Conservation (phyloP, 2,888 invertebrate species). For the Electrophaes corylata region DNA sequence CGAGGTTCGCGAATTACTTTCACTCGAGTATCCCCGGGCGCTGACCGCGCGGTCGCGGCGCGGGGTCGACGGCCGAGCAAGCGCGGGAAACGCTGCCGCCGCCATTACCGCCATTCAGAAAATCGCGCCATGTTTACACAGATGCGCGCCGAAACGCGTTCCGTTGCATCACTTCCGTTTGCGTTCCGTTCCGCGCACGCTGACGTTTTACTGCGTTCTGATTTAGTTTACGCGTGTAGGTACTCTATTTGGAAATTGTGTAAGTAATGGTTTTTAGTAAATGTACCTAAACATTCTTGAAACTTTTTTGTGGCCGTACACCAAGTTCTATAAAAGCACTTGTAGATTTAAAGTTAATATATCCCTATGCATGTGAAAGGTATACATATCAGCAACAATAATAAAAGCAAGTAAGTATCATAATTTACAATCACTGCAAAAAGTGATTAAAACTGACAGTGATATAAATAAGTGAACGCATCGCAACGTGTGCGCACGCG, state of each 20-base stretch:
- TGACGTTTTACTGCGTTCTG: constrained; percentile 66
- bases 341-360: background rate
- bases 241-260: constrained; percentile 26
- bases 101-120: constrained; percentile 78
- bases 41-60: constrained; percentile 78
- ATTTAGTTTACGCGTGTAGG: constrained; percentile 63
- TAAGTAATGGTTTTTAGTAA: constrained; percentile 5
- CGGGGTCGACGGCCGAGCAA: constrained; percentile 76
- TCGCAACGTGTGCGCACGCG: constrained; percentile 46
- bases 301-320: background rate
- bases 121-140: constrained; percentile 82
- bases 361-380: background rate
- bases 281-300: background rate
- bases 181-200: constrained; percentile 73
- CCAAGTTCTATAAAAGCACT: background rate
- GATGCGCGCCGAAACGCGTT: constrained; percentile 81
- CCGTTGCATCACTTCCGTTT: constrained; percentile 82
- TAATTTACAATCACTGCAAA: constrained; percentile 41
- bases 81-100: constrained; percentile 74
- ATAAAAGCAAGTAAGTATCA: constrained; percentile 41
- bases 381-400: constrained; percentile 16
- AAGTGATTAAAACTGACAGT: constrained; percentile 32
- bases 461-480: constrained; percentile 38
- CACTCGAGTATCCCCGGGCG: constrained; percentile 81
- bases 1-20: constrained; percentile 82